phyloP scores from a whole-genome alignment of 2,797 vertebrate genomes.

The Telmatherina bonti region DNA sequence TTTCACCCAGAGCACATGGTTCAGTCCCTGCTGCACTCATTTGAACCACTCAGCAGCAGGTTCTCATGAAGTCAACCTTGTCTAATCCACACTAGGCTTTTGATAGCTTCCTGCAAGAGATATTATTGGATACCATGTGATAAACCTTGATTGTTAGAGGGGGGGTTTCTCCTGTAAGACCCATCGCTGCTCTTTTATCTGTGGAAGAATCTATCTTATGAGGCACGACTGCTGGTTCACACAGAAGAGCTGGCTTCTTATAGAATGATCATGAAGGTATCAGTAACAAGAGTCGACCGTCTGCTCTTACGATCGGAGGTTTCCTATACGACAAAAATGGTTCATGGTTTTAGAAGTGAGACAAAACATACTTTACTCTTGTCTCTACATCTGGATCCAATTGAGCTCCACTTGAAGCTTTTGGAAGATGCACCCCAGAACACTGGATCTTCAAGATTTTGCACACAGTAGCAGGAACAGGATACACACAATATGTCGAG shows the following conservation, averaged over 20 bases:
- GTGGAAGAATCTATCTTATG: conserved; percentile 28
- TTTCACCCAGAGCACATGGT: conserved; percentile 44
- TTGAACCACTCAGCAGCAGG: conserved; percentile 58
- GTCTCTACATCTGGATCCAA: conserved; percentile 35
- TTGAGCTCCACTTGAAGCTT: conserved; percentile 38
- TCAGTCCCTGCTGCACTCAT: conserved; percentile 51
- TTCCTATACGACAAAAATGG: conserved; percentile 42
- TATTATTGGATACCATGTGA: conserved; percentile 58
- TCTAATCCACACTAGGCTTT: conserved; percentile 57
- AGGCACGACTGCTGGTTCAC: conserved; percentile 19
- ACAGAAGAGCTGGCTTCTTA: conserved; percentile 13
- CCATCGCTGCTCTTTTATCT: conserved; percentile 12
- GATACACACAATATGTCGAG: conserved; percentile 15
- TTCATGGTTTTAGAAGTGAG: conserved; percentile 40
- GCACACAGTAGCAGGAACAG: conserved; percentile 1
- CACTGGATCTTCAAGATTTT: conserved; percentile 14
- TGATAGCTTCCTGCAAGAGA: conserved; percentile 55
- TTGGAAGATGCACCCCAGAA: conserved; percentile 2
- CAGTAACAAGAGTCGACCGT: conserved; percentile 1
- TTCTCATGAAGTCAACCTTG: conserved; percentile 64
- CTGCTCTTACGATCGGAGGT: conserved; percentile 18
- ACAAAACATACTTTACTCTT: conserved; percentile 22
- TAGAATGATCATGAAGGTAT: not conserved
- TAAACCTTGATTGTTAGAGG: conserved; percentile 64
- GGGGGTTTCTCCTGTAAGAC: conserved; percentile 19